Evolutionary conservation across 2,113 vertebrate species (phyloP).

Genomic region (Nycticorax nycticorax): DNA sequence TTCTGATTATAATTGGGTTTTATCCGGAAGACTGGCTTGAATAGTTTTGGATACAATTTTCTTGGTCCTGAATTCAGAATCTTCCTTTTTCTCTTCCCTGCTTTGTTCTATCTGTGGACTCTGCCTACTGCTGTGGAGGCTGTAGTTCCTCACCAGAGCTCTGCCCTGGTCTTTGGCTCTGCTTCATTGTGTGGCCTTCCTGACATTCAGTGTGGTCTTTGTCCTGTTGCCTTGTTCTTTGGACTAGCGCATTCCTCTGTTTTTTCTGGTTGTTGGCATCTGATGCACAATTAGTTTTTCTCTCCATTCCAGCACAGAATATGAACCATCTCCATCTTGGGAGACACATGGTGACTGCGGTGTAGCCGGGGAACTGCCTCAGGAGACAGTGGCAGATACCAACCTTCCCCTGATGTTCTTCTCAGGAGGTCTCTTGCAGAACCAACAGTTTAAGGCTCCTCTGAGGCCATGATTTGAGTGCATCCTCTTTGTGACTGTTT

Average conservation of each 20-base stretch:
- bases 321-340: not conserved
- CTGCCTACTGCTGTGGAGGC: not conserved
- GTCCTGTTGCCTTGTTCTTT: not conserved
- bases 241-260: not conserved
- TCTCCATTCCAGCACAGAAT: rapidly evolving
- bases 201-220: not conserved
- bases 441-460: rapidly evolving
- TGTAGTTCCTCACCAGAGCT: not conserved
- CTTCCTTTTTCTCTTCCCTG: not conserved
- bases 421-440: not conserved
- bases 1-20: rapidly evolving
- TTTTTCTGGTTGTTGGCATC: not conserved
- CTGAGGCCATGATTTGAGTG: rapidly evolving
- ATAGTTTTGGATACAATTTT: rapidly evolving
- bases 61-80: rapidly evolving
- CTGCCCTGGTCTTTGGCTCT: not conserved
- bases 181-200: rapidly evolving
- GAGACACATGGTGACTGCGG: rapidly evolving
- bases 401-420: rapidly evolving
- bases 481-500: rapidly evolving
- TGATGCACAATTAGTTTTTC: rapidly evolving
- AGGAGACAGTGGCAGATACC: not conserved
- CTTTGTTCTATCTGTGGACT: not conserved
- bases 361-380: not conserved
- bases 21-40: rapidly evolving